Base-by-base conservation (phyloP, 2,888 invertebrate species). In the Carpatolechia fugitivella region DNA sequence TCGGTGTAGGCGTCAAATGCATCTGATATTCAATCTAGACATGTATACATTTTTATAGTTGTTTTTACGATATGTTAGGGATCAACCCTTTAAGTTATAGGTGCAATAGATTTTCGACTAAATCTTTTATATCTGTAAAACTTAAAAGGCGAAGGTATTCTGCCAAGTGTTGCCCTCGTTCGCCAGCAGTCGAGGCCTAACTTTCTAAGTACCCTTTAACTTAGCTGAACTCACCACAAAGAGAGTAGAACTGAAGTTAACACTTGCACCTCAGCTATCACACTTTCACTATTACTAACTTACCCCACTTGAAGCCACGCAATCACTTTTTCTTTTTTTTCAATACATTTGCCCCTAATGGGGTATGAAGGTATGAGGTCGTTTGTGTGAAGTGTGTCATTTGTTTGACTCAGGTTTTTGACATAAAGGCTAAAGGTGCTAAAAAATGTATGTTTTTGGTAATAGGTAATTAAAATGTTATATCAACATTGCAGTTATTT, bases 261-360 rank as follows among this genome's bases (percentile, higher is more conserved):
- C 24, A 51, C 4, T n/a, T 38, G 29, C 13, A 16, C 10, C 10
- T 33, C 10, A 13, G 10, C 20, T 33, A 51, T 56, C 59, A 65
- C 69, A 31, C 72, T 75, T 70, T 70, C 66, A 67, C 69, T 74
- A n/a, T n/a, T 74, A 41, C 40, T 72, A 66, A 69, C 70, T 64
- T 59, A 58, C 61, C 60, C 60, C 58, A 56, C 53, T 57, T 53
- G 50, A 38, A 60, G 61, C 65, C 73, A 72, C 69, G 71, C 73
- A 66, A 75, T 46, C 58, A 64, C 62, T 69, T 68, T 60, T 60
- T 58, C 64, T 10, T 61, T 64, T 65, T 54, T 63, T 66, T 66
- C 60, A 38, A 33, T 14, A 51, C 52, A 56, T 56, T 56, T 52
- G 47, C 13, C 36, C 16, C 52, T 56, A 56, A 56, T 52, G 56